Evolutionary conservation across 2,888 invertebrate species (phyloP), one percentile per base, ranked within the genome.

Genomic region (Agonopterix subpropinquella): DNA sequence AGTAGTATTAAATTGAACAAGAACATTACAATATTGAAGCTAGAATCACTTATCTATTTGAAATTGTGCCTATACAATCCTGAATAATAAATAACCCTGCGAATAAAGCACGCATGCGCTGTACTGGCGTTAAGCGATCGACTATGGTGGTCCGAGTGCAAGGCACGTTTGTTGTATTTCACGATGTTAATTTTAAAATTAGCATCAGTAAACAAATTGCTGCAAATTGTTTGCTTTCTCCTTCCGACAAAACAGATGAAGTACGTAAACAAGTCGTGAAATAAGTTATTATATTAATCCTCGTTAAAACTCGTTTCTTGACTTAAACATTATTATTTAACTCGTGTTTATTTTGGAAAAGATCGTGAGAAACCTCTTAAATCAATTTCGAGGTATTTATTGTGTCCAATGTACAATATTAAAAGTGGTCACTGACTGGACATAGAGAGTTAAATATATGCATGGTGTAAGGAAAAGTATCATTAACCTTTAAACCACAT

Each of bases 111-210:
- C 64, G 62, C 65, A 60, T 61, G 56, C 51, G 51, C 57, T 53
- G 50, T 52, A 54, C 59, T 52, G 55, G 53, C 47, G 47, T 50
- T 47, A 49, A 49, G 50, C 61, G 55, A 57, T 64, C 78, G 48
- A 77, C 75, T 64, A 69, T 56, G 87, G 87, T 87, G 87, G 87
- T 87, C 87, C 69, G 59, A 61, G 58, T 56, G 57, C 60, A 57
- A 70, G 61, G 82, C 86, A 86, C 85, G 87, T 86, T 84, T 84
- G 80, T 80, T 77, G 76, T 77, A 82, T 74, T 80, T 77, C 79
- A 77, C 75, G 79, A 82, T 70, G 83, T 82, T 80, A 78, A 84
- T 84, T 86, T 85, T 80, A 85, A 87, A 86, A 87, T 87, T 83
- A 81, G 80, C 83, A 76, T 80, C 68, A 58, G 77, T 73, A 80